Conservation (phyloP, 2,113 vertebrate species). For the Egretta garzetta region DNA sequence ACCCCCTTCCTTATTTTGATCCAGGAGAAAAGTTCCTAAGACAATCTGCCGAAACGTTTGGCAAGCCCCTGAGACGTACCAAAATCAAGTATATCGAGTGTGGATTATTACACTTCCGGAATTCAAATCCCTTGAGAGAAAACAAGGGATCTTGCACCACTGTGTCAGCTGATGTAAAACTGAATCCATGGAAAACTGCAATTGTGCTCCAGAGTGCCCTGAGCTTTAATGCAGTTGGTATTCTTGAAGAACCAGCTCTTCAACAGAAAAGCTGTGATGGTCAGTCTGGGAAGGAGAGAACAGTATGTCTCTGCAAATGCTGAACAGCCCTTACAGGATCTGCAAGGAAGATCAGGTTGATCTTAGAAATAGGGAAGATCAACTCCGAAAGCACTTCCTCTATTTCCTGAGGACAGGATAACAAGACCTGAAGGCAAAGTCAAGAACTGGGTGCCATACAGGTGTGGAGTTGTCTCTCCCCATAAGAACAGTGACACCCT, state of each 20-base stretch:
- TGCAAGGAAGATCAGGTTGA: neutral
- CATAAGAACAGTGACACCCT: neutral
- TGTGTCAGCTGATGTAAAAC: neutral
- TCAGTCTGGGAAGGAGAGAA: neutral
- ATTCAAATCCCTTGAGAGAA: neutral
- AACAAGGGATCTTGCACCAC: neutral
- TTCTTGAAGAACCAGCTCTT: neutral
- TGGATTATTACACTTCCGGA: neutral
- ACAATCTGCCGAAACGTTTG: neutral
- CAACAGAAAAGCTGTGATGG: neutral
- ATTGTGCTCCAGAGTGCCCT: neutral
- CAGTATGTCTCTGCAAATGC: neutral
- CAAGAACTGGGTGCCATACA: neutral
- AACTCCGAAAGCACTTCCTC: neutral
- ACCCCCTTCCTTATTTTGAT: neutral
- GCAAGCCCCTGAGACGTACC: neutral
- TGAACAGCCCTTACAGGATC: neutral
- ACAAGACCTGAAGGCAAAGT: neutral
- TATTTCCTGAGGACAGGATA: neutral
- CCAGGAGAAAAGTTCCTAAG: neutral
- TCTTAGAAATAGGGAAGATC: neutral
- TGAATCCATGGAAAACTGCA: neutral
- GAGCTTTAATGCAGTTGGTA: neutral
- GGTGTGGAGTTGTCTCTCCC: neutral
- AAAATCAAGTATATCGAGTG: neutral